A percentile compares a stretch with the other conserved stretches of the same genome.
phyloP scores from a whole-genome alignment of 2,797 vertebrate genomes.

The Furcifer pardalis region DNA sequence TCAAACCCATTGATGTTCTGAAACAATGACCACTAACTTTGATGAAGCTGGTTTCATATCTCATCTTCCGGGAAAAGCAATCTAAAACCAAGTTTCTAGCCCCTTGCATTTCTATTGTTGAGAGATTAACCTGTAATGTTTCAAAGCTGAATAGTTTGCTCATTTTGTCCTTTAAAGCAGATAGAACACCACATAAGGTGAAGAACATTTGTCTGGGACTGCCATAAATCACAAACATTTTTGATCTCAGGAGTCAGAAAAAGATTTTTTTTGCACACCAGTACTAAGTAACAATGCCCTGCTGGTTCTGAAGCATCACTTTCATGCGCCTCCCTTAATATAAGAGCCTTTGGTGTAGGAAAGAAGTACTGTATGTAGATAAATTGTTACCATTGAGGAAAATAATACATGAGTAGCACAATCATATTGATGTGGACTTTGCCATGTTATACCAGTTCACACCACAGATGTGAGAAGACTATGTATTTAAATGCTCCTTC shows the following conservation, averaged over 20 bases:
- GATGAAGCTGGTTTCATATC: not conserved
- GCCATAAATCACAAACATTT: not conserved
- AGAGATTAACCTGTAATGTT: not conserved
- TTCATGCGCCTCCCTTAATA: no score
- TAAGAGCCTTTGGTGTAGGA: not conserved
- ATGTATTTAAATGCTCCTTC: not conserved
- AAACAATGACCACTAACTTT: not conserved
- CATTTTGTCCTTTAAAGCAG: not conserved
- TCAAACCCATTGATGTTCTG: not conserved
- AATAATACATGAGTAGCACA: not conserved
- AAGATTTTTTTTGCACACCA: not conserved
- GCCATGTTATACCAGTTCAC: no score
- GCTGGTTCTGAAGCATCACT: no score
- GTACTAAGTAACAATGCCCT: no score
- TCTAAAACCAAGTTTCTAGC: not conserved
- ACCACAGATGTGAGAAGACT: no score
- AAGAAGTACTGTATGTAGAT: not conserved
- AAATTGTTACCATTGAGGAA: not conserved
- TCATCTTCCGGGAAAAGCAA: no score
- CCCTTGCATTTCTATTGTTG: not conserved
- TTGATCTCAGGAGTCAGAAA: not conserved
- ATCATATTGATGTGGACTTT: not conserved
- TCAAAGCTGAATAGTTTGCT: not conserved
- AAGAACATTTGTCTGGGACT: not conserved
- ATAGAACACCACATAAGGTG: not conserved